A percentile compares a stretch with the other conserved stretches of the same genome.
phyloP scores from a whole-genome alignment of 2,888 invertebrate genomes.

The Terebella lapidaria region DNA sequence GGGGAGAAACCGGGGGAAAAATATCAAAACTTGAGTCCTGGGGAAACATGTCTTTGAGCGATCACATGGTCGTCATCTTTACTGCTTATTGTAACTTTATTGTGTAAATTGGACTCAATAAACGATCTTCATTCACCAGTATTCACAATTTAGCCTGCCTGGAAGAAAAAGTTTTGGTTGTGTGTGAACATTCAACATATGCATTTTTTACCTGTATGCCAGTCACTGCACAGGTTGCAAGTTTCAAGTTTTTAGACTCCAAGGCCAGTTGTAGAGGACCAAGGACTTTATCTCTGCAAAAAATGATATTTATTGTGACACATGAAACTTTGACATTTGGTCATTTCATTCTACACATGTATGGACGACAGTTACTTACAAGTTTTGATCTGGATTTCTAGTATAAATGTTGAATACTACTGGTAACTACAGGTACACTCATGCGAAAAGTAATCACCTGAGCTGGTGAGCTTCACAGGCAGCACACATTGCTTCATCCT shows the following conservation, averaged over 20 bases:
- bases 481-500: conserved; percentile 26
- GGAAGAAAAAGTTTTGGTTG: not conserved
- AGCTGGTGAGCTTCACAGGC: conserved; percentile 18
- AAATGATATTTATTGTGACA: not conserved
- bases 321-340: not conserved
- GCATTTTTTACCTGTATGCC: conserved; percentile 93
- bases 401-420: no score
- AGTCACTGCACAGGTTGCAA: conserved; percentile 75
- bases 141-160: not conserved
- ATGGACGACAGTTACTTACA: no score
- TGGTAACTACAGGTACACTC: no score
- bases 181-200: no score
- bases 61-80: no score
- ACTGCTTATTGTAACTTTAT: no score
- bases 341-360: no score
- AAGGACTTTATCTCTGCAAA: conserved; percentile 64
- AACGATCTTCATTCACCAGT: no score
- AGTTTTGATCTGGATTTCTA: no score
- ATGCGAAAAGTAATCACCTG: conserved; percentile 9
- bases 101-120: no score
- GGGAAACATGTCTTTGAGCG: no score
- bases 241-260: conserved; percentile 79
- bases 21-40: not conserved
- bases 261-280: conserved; percentile 79
- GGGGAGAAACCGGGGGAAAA: not conserved